These are phyloP conservation scores for Caenorhabditis uteleia DNA, from an alignment of 2,888 invertebrate species.

Conservation along the genomic window DNA sequence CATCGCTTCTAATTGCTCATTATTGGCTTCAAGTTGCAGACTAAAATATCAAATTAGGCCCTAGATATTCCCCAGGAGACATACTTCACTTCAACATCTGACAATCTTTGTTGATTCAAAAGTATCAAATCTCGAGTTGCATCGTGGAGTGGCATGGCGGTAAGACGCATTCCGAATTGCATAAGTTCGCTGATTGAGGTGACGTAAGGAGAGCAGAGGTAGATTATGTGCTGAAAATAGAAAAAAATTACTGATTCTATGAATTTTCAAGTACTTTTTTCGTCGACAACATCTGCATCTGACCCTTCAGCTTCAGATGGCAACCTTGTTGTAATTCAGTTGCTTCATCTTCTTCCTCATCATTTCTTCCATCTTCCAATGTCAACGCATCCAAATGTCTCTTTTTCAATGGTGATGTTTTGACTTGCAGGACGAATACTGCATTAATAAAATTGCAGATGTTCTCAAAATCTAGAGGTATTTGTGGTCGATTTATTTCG, in stretches of 20 bases:
- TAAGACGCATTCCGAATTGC: slow-evolving; percentile 64
- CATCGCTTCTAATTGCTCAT: slow-evolving; percentile 69
- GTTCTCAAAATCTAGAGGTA: slow-evolving; percentile 68
- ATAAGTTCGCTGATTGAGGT: slow-evolving; percentile 65
- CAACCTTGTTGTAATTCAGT: slow-evolving; percentile 30
- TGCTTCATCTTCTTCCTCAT: background rate
- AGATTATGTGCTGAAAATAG: slow-evolving; percentile 51
- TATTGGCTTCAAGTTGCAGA: slow-evolving; percentile 70
- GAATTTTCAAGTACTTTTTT: slow-evolving; percentile 22
- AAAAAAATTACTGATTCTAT: slow-evolving; percentile 2
- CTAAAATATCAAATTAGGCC: slow-evolving; percentile 54
- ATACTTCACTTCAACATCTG: slow-evolving; percentile 68
- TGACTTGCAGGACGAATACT: slow-evolving; percentile 66
- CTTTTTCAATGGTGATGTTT: slow-evolving; percentile 42
- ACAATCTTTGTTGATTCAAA: slow-evolving; percentile 66
- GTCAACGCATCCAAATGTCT: slow-evolving; percentile 26
- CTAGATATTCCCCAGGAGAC: background rate
- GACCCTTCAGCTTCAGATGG: slow-evolving; percentile 63
- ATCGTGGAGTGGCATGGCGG: slow-evolving; percentile 67
- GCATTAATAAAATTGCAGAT: slow-evolving; percentile 69
- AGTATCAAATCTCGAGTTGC: slow-evolving; percentile 68
- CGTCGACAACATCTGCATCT: slow-evolving; percentile 62
- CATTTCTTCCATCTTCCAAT: slow-evolving; percentile 10
- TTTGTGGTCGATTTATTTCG: slow-evolving; percentile 64
- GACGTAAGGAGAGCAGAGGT: slow-evolving; percentile 67